Evolutionary conservation across 2,113 vertebrate species (phyloP), one percentile per base, ranked within the genome.

Genomic region (Dipodomys spectabilis): DNA sequence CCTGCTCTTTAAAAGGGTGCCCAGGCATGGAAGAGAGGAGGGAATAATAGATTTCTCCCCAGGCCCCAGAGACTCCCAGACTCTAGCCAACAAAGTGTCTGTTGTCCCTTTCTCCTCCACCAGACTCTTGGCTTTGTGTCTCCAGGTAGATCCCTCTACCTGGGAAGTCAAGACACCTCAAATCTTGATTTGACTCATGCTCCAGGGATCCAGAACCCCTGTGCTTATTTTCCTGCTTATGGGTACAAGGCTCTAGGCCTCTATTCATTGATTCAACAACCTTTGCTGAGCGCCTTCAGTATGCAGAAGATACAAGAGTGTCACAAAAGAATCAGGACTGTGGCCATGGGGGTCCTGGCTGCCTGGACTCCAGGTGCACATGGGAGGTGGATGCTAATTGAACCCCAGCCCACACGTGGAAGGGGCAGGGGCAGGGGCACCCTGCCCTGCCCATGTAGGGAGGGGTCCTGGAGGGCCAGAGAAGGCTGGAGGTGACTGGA

Each of bases 281-380:
- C 53, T 57, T 57, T 57, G 12, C 22, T 60, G 64, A 73, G 65
- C 8, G 1, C 30, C 13, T 62, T 7, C 60, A 65, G 0, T 11
- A 35, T 25, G 28, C 19, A 72, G 67, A 22, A 60, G 82, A 60
- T 9, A 4, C 49, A 28, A 6, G 1, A 32, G 68, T 25, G 57
- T 64, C n/a, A 57, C 11, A 3, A 25, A 49, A 32, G 10, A 62
- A 45, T n/a, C 28, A 2, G 15, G 25, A 9, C 9, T 20, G 72
- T 7, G 0, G 44, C 25, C 25, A 27, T 39, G 27, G 68, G 45
- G 35, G 53, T 57, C 53, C 15, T 57, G 53, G 53, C 12, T 57
- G 11, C 16, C 15, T 2, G 0, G 13, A 4, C 0, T 4, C 5
- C 27, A 5, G 0, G 0, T 9, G 49, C 9, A 11, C 10, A 28